Conservation (phyloP, 2,888 invertebrate species). For the Apamea epomidion region DNA sequence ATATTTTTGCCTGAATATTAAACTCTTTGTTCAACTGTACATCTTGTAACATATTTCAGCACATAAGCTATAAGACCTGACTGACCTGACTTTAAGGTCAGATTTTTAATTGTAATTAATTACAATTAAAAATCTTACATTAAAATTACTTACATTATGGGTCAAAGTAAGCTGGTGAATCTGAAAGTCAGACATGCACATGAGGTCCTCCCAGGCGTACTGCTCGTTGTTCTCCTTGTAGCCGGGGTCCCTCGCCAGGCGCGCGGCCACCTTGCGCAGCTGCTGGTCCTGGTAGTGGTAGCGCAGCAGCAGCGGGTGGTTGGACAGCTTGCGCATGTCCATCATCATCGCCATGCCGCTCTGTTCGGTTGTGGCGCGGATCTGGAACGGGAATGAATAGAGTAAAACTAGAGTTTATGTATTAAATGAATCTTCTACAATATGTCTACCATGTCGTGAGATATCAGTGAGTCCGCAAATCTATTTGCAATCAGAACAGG, state of each 20-base stretch:
- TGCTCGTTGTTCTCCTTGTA: conserved; percentile 95
- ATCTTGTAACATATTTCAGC: neutral
- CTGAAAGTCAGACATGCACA: conserved; percentile 97
- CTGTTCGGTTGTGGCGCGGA: conserved; percentile 89
- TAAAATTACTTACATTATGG: conserved; percentile 92
- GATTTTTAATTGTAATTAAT: neutral
- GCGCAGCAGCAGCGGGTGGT: conserved; percentile 97
- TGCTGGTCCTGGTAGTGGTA: conserved; percentile 93
- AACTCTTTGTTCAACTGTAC: neutral
- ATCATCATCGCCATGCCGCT: conserved; percentile 96
- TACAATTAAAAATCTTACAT: no score
- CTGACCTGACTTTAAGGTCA: neutral
- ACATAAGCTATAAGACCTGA: neutral
- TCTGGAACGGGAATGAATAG: conserved; percentile 71
- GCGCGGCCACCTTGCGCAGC: conserved; percentile 92
- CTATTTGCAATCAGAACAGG: neutral
- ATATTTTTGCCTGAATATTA: neutral
- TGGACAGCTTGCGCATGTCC: conserved; percentile 97
- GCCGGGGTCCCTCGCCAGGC: conserved; percentile 91
- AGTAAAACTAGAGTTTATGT: neutral
- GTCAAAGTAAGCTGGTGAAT: conserved; percentile 94
- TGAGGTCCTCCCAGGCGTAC: conserved; percentile 96
- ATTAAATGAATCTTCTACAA: neutral
- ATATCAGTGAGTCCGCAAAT: no score
- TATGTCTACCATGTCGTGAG: neutral